A percentile compares a stretch with the other conserved stretches of the same genome.
Evolutionary conservation across 2,797 vertebrate species (phyloP).

Genomic region (Sylvia borin): DNA sequence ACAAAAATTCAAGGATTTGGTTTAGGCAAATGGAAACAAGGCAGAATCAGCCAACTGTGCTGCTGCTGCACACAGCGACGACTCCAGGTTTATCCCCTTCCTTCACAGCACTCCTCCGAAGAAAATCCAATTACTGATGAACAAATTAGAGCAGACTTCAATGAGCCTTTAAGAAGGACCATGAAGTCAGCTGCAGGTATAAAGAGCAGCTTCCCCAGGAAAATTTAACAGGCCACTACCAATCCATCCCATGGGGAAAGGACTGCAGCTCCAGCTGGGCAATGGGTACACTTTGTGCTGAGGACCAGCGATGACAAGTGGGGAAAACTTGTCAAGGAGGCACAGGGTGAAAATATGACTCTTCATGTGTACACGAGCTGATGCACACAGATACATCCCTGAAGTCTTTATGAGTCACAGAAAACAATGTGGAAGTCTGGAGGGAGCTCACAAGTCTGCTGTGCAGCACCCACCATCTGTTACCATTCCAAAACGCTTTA

Average conservation of each 20-base stretch:
- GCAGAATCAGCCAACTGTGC: not conserved
- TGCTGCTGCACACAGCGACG: fast-evolving
- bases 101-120: not conserved
- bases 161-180: not conserved
- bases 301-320: not conserved
- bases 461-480: fast-evolving
- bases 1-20: not conserved
- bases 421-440: not conserved
- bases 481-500: not conserved
- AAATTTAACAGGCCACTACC: not conserved
- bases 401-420: not conserved
- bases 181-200: not conserved
- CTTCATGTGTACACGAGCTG: not conserved
- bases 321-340: not conserved
- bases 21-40: not conserved
- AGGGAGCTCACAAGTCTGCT: not conserved
- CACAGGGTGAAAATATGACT: not conserved
- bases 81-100: not conserved
- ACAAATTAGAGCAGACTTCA: not conserved
- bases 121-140: not conserved
- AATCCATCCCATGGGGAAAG: not conserved
- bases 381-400: not conserved
- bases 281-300: not conserved
- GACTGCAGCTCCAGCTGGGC: not conserved
- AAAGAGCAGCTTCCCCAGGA: not conserved